Conservation (phyloP, 2,888 invertebrate genomes). For the Lepidocyrtinus sp. region DNA sequence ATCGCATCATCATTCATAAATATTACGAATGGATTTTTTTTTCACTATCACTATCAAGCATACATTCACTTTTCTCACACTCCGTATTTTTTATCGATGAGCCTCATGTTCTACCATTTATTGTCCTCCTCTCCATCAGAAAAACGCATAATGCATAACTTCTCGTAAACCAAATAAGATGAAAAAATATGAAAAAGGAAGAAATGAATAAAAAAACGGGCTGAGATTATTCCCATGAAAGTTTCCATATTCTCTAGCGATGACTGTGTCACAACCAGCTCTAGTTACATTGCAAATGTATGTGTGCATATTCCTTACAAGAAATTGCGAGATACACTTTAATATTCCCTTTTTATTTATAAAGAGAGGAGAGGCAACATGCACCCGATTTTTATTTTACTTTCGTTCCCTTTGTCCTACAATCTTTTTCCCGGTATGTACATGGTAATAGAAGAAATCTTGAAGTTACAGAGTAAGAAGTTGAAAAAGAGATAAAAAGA, state of each 20-base stretch:
- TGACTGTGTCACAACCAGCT: constrained; percentile 35
- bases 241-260: not conserved
- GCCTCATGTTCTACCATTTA: too few relatives aligned
- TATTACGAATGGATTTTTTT: constrained; percentile 14
- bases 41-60: too few relatives aligned
- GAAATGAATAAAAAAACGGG: constrained; percentile 3
- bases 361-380: not conserved
- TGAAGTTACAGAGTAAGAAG: constrained; percentile 23
- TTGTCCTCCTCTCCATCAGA: not conserved
- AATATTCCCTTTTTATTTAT: not conserved
- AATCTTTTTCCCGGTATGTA: not conserved
- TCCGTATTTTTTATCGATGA: too few relatives aligned
- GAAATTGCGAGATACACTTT: not conserved
- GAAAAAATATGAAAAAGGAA: not conserved
- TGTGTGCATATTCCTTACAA: not conserved
- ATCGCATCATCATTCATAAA: constrained; percentile 20
- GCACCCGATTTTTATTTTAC: constrained; percentile 35
- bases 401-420: constrained; percentile 1
- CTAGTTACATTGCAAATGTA: not conserved
- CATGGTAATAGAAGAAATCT: constrained; percentile 16
- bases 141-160: constrained; percentile 3
- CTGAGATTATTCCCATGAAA: constrained; percentile 16
- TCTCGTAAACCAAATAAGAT: not conserved
- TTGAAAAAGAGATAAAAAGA: constrained; percentile 51
- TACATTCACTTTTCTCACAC: constrained; percentile 9